Base-by-base conservation (phyloP, 2,113 vertebrate genomes). In the Psilopogon haemacephalus region DNA sequence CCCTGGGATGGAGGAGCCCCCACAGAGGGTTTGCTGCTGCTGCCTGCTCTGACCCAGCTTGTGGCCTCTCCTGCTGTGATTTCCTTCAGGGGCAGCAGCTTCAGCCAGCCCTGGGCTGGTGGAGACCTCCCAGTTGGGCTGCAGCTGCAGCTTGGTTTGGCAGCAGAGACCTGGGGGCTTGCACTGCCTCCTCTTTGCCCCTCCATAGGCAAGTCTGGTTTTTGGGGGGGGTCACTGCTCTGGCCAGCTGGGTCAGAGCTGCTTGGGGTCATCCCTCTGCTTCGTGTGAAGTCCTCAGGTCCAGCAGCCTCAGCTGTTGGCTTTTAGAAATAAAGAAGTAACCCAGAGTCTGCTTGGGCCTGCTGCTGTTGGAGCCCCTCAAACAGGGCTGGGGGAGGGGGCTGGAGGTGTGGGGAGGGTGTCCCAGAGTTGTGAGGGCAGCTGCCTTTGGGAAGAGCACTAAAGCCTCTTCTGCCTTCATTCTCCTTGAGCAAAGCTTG, bases 391-490 rank as follows among this genome's bases (percentile, higher is more conserved):
- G n/a, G n/a, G n/a, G n/a, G n/a, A n/a, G n/a, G n/a, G n/a, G n/a
- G n/a, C n/a, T 44, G 42, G 42, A 40, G 12, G 58, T n/a, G 46
- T 37, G n/a, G 24, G 27, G 13, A 44, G 48, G 46, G n/a, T 24
- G 27, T 86, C 40, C 44, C 28, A 2, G 0, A 0, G 20, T 0
- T 0, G 2, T 0, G 1, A 12, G 21, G 48, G 38, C 28, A 42
- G 35, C 44, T 19, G 26, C 38, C 21, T 28, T 59, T 1, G 54
- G 38, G n/a, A 28, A 1, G 12, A 30, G 68, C 12, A 11, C 55
- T 30, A 23, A 4, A 35, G 20, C 37, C 24, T 17, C 7, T 1
- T 1, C 0, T 0, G 0, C 2, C 3, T 27, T 40, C 11, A 6
- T 12, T 42, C 27, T 20, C 5, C 37, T 40, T 12, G 28, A 42